Conservation (phyloP, 1,140 invertebrate species). For the Eufriesea mexicana region DNA sequence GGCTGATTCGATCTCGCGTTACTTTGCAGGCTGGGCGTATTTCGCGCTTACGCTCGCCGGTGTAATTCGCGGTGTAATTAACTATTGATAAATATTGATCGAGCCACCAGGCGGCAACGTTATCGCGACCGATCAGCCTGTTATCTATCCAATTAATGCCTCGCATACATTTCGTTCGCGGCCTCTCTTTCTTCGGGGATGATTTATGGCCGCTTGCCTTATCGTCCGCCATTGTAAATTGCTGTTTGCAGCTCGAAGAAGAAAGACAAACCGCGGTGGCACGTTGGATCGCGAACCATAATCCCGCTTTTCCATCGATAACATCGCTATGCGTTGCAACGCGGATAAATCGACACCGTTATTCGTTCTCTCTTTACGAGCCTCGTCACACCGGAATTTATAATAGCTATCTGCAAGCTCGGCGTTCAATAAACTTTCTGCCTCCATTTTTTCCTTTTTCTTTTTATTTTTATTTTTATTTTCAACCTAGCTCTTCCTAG, state of each 20-base stretch:
- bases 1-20: not conserved
- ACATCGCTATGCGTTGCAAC: not conserved
- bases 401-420: not conserved
- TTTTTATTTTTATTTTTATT: too few relatives aligned
- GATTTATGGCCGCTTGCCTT: slow-evolving; percentile 22
- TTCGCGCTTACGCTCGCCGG: not conserved
- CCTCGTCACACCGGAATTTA: not conserved
- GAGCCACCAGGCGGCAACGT: not conserved
- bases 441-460: not conserved
- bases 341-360: not conserved
- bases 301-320: slow-evolving; percentile 14
- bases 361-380: not conserved
- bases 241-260: not conserved
- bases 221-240: slow-evolving; percentile 26
- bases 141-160: slow-evolving; percentile 41
- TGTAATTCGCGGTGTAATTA: slow-evolving; percentile 10
- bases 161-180: slow-evolving; percentile 3
- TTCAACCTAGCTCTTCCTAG: too few relatives aligned
- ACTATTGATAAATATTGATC: slow-evolving; percentile 56
- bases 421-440: not conserved
- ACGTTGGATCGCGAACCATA: not conserved
- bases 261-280: not conserved
- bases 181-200: slow-evolving; percentile 24
- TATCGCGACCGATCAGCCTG: slow-evolving; percentile 15
- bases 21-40: too few relatives aligned